These are phyloP conservation scores for Merluccius polli DNA, from an alignment of 2,797 vertebrate species.

Conservation along the genomic window DNA sequence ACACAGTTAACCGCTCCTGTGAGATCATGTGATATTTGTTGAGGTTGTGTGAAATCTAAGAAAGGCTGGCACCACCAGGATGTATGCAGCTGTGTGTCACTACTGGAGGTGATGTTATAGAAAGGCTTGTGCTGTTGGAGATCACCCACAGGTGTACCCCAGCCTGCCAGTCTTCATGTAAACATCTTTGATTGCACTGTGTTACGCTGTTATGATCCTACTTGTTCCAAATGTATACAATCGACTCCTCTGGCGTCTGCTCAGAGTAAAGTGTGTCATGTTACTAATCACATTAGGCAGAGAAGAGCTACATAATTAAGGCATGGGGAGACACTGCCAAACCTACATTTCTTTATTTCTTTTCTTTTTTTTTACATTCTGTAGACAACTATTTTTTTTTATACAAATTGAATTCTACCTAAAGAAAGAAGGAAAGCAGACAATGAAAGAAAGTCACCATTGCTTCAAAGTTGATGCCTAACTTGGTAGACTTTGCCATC, in stretches of 20 bases:
- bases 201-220: not conserved
- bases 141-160: not conserved
- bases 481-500: not conserved
- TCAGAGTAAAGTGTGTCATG: not conserved
- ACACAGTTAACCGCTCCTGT: slow-evolving; percentile 2
- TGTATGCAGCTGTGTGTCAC: not conserved
- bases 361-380: not conserved
- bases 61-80: not conserved
- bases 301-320: not conserved
- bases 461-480: not conserved
- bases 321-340: not conserved
- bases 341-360: not conserved
- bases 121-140: not conserved
- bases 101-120: not conserved
- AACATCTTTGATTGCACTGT: not conserved
- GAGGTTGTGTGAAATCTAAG: not conserved
- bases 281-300: not conserved
- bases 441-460: not conserved
- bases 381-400: not conserved
- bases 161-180: not conserved
- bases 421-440: not conserved
- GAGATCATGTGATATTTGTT: not conserved
- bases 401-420: not conserved
- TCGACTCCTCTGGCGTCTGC: slow-evolving; percentile 7
- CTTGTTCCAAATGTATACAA: slow-evolving; percentile 14